Percentiles rank a stretch among this genome's conserved stretches.
Evolutionary conservation across 2,113 vertebrate genomes (phyloP).

Genomic region (Hylia prasina): DNA sequence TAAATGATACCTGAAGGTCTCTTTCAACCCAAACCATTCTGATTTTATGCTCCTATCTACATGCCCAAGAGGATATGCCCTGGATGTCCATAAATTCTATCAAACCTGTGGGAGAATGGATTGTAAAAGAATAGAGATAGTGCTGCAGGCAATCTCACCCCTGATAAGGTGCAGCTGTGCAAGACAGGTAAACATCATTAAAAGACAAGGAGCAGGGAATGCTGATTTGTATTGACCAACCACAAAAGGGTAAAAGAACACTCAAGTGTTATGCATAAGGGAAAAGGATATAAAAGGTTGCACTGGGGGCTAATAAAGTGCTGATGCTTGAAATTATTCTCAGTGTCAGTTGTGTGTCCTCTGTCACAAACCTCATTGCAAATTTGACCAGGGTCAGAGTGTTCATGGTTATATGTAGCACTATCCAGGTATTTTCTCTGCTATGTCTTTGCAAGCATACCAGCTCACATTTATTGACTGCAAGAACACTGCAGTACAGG

Average conservation of each 20-base stretch:
- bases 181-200: not conserved
- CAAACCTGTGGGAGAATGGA: not conserved
- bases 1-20: not conserved
- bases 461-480: not conserved
- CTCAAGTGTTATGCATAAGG: not conserved
- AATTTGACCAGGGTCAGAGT: not conserved
- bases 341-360: not conserved
- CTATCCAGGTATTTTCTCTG: not conserved
- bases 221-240: not conserved
- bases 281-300: not conserved
- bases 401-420: accelerated
- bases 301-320: not conserved
- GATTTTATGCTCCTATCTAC: not conserved
- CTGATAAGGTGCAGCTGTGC: not conserved
- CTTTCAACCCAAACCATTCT: not conserved
- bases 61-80: not conserved
- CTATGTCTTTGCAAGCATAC: not conserved
- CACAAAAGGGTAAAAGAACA: not conserved
- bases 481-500: not conserved
- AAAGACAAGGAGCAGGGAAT: not conserved
- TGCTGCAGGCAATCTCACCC: not conserved
- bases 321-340: not conserved
- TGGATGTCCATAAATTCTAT: not conserved
- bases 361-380: not conserved
- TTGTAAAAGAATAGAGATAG: not conserved